phyloP scores from a whole-genome alignment of 2,113 vertebrate genomes.

The Toxotes chatareus region DNA sequence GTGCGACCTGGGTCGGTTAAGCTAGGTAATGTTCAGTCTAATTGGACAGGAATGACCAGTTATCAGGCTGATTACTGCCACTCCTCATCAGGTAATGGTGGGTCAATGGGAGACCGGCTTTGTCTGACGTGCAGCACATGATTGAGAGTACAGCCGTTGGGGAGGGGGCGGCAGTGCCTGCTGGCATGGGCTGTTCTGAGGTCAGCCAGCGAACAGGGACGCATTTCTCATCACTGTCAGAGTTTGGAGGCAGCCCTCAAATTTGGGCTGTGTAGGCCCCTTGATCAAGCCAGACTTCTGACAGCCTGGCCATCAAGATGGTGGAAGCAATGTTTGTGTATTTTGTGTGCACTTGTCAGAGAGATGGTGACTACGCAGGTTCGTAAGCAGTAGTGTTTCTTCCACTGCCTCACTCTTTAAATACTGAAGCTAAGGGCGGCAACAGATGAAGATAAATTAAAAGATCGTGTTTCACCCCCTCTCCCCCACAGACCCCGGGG shows the following conservation, averaged over 20 bases:
- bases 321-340: slow-evolving; percentile 20
- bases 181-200: slow-evolving; percentile 46
- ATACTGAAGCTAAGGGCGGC: slow-evolving; percentile 17
- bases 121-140: slow-evolving; percentile 63
- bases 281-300: slow-evolving; percentile 22
- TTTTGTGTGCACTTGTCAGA: slow-evolving; percentile 40
- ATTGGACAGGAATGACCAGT: slow-evolving; percentile 65
- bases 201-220: slow-evolving; percentile 73
- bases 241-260: slow-evolving; percentile 45
- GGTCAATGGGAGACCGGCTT: slow-evolving; percentile 50
- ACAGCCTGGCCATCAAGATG: slow-evolving; percentile 11
- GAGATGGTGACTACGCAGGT: slow-evolving; percentile 1
- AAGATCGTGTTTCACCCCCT: slow-evolving; percentile 56
- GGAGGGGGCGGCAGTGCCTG: slow-evolving; percentile 7
- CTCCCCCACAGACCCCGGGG: slow-evolving; percentile 23
- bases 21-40: slow-evolving; percentile 64
- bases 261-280: slow-evolving; percentile 22
- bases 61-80: slow-evolving; percentile 78
- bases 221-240: slow-evolving; percentile 70
- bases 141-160: slow-evolving; percentile 49
- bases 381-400: background rate
- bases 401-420: background rate
- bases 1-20: slow-evolving; percentile 30
- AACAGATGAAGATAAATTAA: slow-evolving; percentile 61
- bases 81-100: slow-evolving; percentile 63